A percentile compares a stretch with the other conserved stretches of the same genome.
These are phyloP conservation scores for Sycophaga agraensis DNA, from an alignment of 1,140 invertebrate genomes.

Conservation along the genomic window DNA sequence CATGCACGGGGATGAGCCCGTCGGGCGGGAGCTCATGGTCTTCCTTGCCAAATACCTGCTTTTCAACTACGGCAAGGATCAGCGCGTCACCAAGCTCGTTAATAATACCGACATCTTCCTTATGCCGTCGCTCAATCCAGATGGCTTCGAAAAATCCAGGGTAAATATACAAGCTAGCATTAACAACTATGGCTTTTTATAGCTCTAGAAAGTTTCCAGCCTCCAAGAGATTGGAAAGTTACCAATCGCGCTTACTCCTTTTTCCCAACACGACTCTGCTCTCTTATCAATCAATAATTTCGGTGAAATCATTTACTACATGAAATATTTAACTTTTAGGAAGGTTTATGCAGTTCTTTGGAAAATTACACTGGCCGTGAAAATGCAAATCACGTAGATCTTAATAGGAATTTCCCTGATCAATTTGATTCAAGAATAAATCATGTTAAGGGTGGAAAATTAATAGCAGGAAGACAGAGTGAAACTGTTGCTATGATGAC, in stretches of 20 bases:
- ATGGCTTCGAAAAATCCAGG: conserved; percentile 80
- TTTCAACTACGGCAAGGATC: conserved; percentile 70
- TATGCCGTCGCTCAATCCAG: conserved; percentile 91
- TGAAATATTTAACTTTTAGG: conserved; percentile 54
- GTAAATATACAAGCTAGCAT: too few relatives aligned
- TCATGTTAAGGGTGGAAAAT: conserved; percentile 37
- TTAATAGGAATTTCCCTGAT: conserved; percentile 90
- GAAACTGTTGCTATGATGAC: conserved; percentile 91
- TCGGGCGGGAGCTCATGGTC: conserved; percentile 87
- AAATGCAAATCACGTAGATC: conserved; percentile 77
- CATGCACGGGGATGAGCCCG: conserved; percentile 97
- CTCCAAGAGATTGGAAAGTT: too few relatives aligned
- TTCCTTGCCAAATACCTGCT: conserved; percentile 84
- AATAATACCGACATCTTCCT: conserved; percentile 85
- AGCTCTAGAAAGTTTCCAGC: neutral
- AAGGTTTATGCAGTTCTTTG: conserved; percentile 76
- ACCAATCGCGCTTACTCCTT: too few relatives aligned
- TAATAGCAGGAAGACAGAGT: conserved; percentile 67
- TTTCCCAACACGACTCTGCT: too few relatives aligned
- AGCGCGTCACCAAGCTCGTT: conserved; percentile 71
- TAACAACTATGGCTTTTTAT: neutral
- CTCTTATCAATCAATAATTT: too few relatives aligned
- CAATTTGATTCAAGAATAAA: conserved; percentile 65
- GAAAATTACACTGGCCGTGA: conserved; percentile 68
- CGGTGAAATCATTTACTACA: too few relatives aligned